Evolutionary conservation across 2,797 vertebrate genomes (phyloP).

Genomic region (Numenius phaeopus): DNA sequence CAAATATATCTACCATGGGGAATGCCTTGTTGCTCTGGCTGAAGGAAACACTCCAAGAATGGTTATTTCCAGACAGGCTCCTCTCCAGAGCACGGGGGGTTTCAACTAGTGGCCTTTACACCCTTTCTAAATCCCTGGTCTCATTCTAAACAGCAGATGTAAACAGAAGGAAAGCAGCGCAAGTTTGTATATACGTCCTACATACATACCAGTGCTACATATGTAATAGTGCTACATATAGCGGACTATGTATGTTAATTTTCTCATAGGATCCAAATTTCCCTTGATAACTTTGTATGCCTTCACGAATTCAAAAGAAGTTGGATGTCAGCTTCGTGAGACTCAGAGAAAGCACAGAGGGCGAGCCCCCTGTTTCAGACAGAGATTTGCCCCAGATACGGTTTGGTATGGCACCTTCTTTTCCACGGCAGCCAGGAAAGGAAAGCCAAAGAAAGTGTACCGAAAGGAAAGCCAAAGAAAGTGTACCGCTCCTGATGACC

Average conservation of each 20-base stretch:
- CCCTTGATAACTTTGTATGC: neutral
- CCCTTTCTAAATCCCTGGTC: neutral
- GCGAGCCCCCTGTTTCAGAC: neutral
- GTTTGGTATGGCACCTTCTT: neutral
- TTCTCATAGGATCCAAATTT: neutral
- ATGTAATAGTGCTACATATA: fast-evolving
- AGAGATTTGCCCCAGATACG: neutral
- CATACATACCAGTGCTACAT: no score
- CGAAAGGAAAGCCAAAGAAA: neutral
- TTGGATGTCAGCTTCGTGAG: neutral
- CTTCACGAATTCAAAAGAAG: neutral
- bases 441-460: neutral
- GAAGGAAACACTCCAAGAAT: neutral
- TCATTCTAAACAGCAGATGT: neutral
- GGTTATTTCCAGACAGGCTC: neutral
- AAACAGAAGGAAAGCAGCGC: neutral
- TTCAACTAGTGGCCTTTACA: neutral
- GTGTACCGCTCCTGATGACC: neutral
- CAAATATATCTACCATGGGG: fast-evolving
- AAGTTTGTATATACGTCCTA: fast-evolving
- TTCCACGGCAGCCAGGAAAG: neutral
- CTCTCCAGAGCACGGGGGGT: neutral
- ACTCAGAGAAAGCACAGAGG: neutral
- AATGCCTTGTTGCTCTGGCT: neutral
- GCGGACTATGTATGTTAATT: fast-evolving